phyloP scores from a whole-genome alignment of 2,888 invertebrate genomes.

The Ochropleura leucogaster region DNA sequence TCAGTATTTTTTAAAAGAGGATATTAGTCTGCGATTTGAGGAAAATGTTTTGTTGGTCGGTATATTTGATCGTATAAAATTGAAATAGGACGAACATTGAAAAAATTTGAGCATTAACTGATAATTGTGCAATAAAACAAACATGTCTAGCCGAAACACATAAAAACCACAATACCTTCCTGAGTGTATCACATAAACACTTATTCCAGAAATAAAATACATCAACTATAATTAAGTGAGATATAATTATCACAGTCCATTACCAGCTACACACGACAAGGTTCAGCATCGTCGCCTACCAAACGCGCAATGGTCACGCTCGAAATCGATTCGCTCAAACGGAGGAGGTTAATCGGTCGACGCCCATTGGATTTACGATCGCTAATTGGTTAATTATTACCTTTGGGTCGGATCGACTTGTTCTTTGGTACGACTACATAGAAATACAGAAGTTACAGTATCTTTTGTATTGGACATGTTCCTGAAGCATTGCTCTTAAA shows the following conservation, averaged over 20 bases:
- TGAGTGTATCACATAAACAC: constrained; percentile 13
- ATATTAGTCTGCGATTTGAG: constrained; percentile 7
- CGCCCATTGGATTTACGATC: constrained; percentile 66
- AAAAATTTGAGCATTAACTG: not conserved
- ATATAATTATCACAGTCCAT: constrained; percentile 38
- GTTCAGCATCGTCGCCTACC: constrained; percentile 18
- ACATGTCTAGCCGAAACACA: constrained; percentile 12
- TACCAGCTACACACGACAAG: constrained; percentile 24
- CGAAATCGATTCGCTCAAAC: constrained; percentile 32
- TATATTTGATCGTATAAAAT: constrained; percentile 4
- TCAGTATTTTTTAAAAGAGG: not conserved
- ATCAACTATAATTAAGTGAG: constrained; percentile 29
- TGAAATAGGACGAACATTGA: not conserved
- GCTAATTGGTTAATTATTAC: constrained; percentile 70
- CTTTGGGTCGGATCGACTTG: constrained; percentile 47
- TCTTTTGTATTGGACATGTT: not conserved
- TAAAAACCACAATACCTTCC: not conserved
- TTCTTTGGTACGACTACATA: constrained; percentile 17
- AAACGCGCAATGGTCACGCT: constrained; percentile 55
- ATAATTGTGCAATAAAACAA: not conserved
- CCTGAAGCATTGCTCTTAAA: constrained; percentile 1
- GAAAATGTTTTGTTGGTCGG: not conserved
- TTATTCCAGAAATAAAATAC: constrained; percentile 38
- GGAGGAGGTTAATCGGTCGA: constrained; percentile 35
- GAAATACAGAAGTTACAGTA: constrained; percentile 2